Evolutionary conservation across 2,888 invertebrate species (phyloP).

Genomic region (Junonia oenone): DNA sequence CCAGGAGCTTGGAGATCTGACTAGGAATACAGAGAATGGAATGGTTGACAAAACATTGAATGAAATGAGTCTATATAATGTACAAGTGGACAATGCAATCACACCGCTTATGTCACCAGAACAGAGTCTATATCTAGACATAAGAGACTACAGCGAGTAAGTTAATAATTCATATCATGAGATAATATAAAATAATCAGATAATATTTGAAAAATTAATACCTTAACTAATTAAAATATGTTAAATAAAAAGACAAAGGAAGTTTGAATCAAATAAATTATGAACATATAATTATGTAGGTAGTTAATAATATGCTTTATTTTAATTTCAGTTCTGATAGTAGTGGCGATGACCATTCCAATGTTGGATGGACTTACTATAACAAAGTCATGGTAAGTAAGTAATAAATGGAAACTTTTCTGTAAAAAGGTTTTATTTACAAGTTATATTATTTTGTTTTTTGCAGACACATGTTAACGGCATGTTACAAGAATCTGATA

Average conservation of each 20-base stretch:
- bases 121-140: conserved; percentile 66
- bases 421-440: neutral
- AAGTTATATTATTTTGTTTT: neutral
- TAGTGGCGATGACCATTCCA: conserved; percentile 76
- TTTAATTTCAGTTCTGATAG: conserved; percentile 65
- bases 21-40: conserved; percentile 31
- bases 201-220: neutral
- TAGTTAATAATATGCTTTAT: too few species aligned
- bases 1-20: conserved; percentile 18
- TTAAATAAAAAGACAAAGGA: too few species aligned
- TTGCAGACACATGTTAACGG: conserved; percentile 72
- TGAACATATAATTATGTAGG: too few species aligned
- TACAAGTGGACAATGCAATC: conserved; percentile 67
- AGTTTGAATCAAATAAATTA: too few species aligned
- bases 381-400: conserved; percentile 83
- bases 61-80: conserved; percentile 68
- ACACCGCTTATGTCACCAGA: conserved; percentile 70
- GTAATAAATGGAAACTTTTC: neutral
- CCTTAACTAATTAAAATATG: too few species aligned
- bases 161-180: conserved; percentile 33
- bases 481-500: conserved; percentile 69
- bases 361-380: conserved; percentile 85
- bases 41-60: conserved; percentile 64
- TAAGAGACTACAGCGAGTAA: conserved; percentile 72
- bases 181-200: neutral